Base-by-base conservation (phyloP, 2,888 invertebrate genomes). In the Dicyrtomina minuta region DNA sequence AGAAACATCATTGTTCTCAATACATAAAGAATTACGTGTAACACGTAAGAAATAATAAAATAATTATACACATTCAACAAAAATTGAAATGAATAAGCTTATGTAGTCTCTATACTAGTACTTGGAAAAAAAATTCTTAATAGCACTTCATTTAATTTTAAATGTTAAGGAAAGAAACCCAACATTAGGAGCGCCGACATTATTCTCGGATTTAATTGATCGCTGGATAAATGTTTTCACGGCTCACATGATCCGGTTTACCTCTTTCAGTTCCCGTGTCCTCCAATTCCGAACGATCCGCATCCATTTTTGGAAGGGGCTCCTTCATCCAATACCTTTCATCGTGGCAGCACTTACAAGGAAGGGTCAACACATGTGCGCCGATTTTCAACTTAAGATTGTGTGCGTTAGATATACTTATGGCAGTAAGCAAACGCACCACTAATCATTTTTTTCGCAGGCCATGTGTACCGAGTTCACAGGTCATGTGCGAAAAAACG, bases 221-320 rank as follows among this genome's bases (percentile, higher is more conserved):
- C 44, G 67, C 1, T 68, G 67, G 60, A 60, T 60, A 49, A 68
- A 68, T 13, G 53, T 66, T 53, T 66, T 68, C 53, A 60, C 51
- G 4, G 60, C 67, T 3, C 67, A 68, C 49, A 68, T 68, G 67
- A 68, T 68, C 26, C 67, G 67, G 13, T 68, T 68, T 51, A 68
- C 67, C 4, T 51, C 51, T 46, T 60, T 60, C 41, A 51, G 67
- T 22, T 60, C 60, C 10, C 59, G 53, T 8, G 39, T 60, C 51
- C 49, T 60, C 60, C 27, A 44, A 17, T 39, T 68, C 12, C 39
- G 41, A 0, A 68, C 17, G 10, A 17, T 27, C 12, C n/a, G 41
- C 26, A 51, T 68, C 41, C 49, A 41, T 3, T 41, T 68, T 24
- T 68, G 67, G 67, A 60, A 60, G 60, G 67, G 67, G 1, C 26